Evolutionary conservation across 2,797 vertebrate species (phyloP).

Genomic region (Etheostoma perlongum): DNA sequence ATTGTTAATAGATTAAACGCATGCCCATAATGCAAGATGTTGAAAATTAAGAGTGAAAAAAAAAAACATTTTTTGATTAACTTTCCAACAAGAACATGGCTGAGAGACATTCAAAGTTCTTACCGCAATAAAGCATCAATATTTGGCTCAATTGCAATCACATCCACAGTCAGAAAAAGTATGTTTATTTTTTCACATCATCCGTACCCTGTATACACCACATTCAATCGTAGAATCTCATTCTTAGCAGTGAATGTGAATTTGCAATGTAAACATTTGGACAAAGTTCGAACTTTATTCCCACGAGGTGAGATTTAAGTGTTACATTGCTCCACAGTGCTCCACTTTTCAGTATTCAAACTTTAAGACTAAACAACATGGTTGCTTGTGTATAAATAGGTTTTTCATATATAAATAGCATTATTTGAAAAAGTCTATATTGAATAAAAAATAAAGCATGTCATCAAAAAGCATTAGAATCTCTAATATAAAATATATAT

Average conservation of each 20-base stretch:
- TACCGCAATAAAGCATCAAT: background rate
- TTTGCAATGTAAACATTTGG: slow-evolving; percentile 51
- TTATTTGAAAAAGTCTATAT: slow-evolving; percentile 23
- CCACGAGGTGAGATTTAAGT: slow-evolving; percentile 24
- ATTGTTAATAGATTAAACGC: slow-evolving; percentile 14
- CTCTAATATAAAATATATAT: slow-evolving; percentile 63
- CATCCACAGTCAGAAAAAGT: slow-evolving; percentile 27
- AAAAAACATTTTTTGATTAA: slow-evolving; percentile 7
- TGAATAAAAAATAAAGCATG: slow-evolving; percentile 50
- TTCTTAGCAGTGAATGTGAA: slow-evolving; percentile 33
- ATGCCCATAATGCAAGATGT: background rate
- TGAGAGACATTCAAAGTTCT: slow-evolving; percentile 4
- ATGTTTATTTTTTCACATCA: slow-evolving; percentile 59
- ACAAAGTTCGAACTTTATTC: slow-evolving; percentile 10
- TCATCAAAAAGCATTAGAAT: slow-evolving; percentile 56
- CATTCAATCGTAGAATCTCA: background rate
- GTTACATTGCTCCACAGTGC: slow-evolving; percentile 34
- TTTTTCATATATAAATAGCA: too few relatives aligned
- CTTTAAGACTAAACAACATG: slow-evolving; percentile 53
- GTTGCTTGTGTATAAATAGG: background rate
- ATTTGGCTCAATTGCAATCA: slow-evolving; percentile 12
- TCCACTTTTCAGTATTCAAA: slow-evolving; percentile 26
- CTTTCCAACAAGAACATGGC: background rate
- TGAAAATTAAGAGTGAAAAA: slow-evolving; percentile 16
- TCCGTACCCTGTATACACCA: slow-evolving; percentile 25